Percentiles rank a stretch among this genome's conserved stretches.
Evolutionary conservation across 2,113 vertebrate species (phyloP).

Genomic region (Phalacrocorax aristotelis): DNA sequence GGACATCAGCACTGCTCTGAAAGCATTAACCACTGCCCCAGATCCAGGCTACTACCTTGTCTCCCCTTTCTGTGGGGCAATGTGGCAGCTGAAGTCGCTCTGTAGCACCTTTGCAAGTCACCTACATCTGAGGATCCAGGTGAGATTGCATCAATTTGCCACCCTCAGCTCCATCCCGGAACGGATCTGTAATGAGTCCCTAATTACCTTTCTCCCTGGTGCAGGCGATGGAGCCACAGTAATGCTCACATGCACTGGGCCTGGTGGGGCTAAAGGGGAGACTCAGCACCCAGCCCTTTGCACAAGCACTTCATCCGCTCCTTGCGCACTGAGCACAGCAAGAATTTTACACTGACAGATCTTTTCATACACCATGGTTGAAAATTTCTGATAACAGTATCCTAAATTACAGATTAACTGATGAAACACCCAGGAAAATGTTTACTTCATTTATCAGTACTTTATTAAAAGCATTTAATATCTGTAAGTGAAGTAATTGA

Average conservation of each 20-base stretch:
- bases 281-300: not conserved
- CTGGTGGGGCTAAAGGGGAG: not conserved
- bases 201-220: too few species aligned
- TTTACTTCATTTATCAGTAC: not conserved
- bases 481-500: not conserved
- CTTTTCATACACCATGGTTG: not conserved
- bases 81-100: not conserved
- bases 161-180: not conserved
- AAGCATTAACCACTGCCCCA: not conserved
- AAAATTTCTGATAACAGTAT: not conserved
- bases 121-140: not conserved
- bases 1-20: not conserved
- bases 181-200: not conserved
- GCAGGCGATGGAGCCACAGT: not conserved
- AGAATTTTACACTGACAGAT: not conserved
- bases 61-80: not conserved
- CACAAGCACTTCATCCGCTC: not conserved
- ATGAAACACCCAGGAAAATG: not conserved
- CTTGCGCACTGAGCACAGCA: not conserved
- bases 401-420: not conserved
- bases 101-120: not conserved
- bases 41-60: too few species aligned
- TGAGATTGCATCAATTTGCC: not conserved
- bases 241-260: accelerated
- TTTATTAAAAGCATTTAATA: not conserved